Base-by-base conservation (phyloP, 2,888 invertebrate genomes). In the Melangyna quadrimaculata region DNA sequence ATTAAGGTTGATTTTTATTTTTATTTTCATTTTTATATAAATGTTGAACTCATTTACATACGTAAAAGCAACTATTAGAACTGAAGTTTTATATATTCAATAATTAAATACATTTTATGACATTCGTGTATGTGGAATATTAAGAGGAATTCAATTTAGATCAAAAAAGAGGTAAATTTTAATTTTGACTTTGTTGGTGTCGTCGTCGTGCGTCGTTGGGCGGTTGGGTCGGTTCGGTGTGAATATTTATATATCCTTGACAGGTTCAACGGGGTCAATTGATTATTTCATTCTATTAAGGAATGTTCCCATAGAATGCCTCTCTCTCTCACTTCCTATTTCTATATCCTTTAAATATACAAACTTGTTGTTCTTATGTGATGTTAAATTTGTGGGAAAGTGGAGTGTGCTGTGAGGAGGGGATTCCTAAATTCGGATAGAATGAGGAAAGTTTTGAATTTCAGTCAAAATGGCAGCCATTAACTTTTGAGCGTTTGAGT, bases 391-490 rank as follows among this genome's bases (percentile, higher is more conserved):
- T 10, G 9, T 6, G 32, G 14, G 1, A 29, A 10, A 32, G 32
- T 29, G n/a, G n/a, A n/a, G 19, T 48, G 17, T 43, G 19, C 24
- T 32, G 29, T 37, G 55, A 53, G 43, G 45, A 63, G 55, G 45
- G 43, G 45, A 63, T n/a, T 19, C 71, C 65, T n/a, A 27, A 65
- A 81, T 75, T 71, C 65, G 24, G 32, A 61, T 24, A 59, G 32
- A 74, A 81, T 81, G 71, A 51, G 19, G 29, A 81, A 71, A 81
- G 59, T 75, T 81, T 81, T 55, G 40, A 32, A 70, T 70, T 69
- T 45, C 53, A 70, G 24, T 27, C 55, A 17, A 57, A 70, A 70
- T 70, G 65, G 37, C 65, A 69, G 74, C 63, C 65, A 80, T 80
- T 80, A 70, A 75, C 67, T 79, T 43, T 67, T 65, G 29, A 40